Evolutionary conservation across 2,888 invertebrate species (phyloP), one percentile per base, ranked within the genome.

Genomic region (Belgica antarctica): DNA sequence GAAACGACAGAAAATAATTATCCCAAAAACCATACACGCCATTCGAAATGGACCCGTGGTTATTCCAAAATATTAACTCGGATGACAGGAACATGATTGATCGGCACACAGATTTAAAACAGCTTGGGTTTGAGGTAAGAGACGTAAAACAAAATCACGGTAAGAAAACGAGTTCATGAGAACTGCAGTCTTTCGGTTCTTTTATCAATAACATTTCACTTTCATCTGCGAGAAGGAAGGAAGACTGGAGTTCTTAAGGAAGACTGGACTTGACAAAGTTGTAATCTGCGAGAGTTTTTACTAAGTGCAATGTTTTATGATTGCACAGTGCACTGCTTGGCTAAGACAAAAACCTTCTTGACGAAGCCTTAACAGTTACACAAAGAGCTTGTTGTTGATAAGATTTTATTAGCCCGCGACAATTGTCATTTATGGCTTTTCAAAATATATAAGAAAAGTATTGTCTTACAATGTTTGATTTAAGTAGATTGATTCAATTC

Each of bases 21-120:
- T 31, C 68, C 68, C 52, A 66, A 66, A n/a, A 66, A 46, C 47
- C 65, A 7, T 47, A 66, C 25, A 25, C 27, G 8, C 15, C 41
- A 65, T 36, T 27, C 65, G 65, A 17, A 47, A 24, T n/a, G n/a
- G 41, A 24, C 17, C 41, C 27, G 28, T 65, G 47, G 65, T 19
- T 47, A 65, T 46, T 57, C 52, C 68, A 19, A 66, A 66, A 47
- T 66, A 47, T 66, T 46, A 66, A 27, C 47, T 47, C 65, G 17
- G 31, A 52, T 68, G 68, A 57, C 68, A 68, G 68, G 22, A 25
- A 28, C 34, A 68, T 68, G 68, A 68, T 68, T 68, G 68, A 68
- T 68, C 68, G 68, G 27, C 68, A 15, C 8, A 12, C 22, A 47
- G 68, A 68, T 68, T 57, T 57, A 47, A 66, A 47, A 47, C 65